Conservation (phyloP, 2,797 vertebrate species). For the Crypturellus tataupa region DNA sequence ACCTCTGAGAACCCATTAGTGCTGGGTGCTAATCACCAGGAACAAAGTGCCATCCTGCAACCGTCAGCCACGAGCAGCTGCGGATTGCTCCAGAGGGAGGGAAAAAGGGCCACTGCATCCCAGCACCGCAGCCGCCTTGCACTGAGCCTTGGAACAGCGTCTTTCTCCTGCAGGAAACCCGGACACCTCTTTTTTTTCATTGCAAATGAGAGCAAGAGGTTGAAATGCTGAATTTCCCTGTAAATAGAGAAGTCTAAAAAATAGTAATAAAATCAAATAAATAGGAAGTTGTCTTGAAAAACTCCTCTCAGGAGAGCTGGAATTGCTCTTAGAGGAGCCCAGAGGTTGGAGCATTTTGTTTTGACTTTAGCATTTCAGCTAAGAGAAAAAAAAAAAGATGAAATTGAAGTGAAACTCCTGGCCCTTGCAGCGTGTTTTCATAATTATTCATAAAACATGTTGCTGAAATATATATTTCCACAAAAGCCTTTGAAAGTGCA, state of each 20-base stretch:
- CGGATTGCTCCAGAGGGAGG: neutral
- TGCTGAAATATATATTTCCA: constrained; percentile 20
- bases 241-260: neutral
- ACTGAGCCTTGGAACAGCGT: neutral
- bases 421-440: neutral
- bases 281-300: neutral
- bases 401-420: neutral
- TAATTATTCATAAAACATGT: constrained; percentile 25
- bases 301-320: neutral
- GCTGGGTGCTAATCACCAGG: constrained; percentile 1
- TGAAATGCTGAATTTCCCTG: neutral
- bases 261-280: neutral
- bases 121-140: fast-evolving
- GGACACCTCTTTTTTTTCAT: neutral
- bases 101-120: neutral
- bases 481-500: neutral
- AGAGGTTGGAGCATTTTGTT: neutral
- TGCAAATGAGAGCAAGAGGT: neutral
- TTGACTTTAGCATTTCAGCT: neutral
- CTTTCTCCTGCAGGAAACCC: neutral
- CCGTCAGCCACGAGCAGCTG: neutral
- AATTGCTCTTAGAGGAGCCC: neutral
- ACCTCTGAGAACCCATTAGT: neutral
- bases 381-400: neutral
- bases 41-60: neutral